Evolutionary conservation across 2,888 invertebrate species (phyloP).

Genomic region (Phytoseiulus persimilis): DNA sequence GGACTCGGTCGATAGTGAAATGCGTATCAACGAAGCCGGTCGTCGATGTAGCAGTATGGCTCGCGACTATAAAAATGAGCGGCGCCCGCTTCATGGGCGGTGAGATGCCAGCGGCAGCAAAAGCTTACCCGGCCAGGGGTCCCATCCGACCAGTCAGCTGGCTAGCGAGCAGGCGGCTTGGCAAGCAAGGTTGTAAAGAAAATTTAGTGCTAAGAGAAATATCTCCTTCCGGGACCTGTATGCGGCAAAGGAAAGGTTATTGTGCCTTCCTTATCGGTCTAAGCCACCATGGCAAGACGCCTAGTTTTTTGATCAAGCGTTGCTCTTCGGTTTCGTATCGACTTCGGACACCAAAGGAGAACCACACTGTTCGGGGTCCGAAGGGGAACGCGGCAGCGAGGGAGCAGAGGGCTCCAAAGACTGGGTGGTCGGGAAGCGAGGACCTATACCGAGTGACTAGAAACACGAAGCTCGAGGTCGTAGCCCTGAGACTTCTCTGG

Average conservation of each 20-base stretch:
- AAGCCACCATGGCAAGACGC: neutral
- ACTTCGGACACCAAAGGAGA: neutral
- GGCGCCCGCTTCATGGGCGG: neutral
- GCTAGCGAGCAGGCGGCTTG: neutral
- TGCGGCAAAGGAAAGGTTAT: neutral
- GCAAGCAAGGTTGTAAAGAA: slow-evolving; percentile 30
- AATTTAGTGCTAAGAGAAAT: slow-evolving; percentile 34
- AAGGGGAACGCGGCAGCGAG: too few species aligned
- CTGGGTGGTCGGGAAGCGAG: too few species aligned
- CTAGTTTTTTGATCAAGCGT: neutral
- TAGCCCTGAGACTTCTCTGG: too few species aligned
- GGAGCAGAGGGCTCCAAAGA: neutral
- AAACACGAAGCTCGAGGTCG: too few species aligned
- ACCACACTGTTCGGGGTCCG: too few species aligned
- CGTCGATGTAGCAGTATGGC: neutral
- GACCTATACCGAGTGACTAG: too few species aligned
- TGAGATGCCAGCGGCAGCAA: neutral
- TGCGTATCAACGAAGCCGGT: neutral
- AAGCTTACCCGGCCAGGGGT: neutral
- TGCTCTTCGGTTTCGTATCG: neutral
- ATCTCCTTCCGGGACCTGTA: slow-evolving; percentile 18
- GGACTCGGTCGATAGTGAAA: neutral
- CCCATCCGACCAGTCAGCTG: neutral
- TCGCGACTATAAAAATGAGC: neutral
- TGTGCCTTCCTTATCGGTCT: neutral